phyloP scores from a whole-genome alignment of 2,888 invertebrate genomes.

The Abrostola tripartita region DNA sequence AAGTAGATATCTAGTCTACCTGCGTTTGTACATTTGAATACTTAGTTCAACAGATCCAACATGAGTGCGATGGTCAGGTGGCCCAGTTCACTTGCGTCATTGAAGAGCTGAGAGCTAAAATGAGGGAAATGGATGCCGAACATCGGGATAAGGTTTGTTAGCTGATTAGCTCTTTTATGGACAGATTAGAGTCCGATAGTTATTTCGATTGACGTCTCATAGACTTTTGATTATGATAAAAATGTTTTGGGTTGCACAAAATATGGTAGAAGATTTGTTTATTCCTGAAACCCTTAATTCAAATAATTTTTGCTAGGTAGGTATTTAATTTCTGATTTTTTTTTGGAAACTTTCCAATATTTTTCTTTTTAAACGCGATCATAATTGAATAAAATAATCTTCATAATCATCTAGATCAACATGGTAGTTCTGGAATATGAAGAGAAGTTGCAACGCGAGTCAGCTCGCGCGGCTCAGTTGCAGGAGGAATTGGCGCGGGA shows the following conservation, averaged over 20 bases:
- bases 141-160: slow-evolving; percentile 74
- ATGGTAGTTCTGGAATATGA: slow-evolving; percentile 83
- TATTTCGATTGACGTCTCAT: too few relatives aligned
- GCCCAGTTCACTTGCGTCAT: slow-evolving; percentile 78
- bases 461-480: slow-evolving; percentile 73
- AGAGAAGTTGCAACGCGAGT: slow-evolving; percentile 80
- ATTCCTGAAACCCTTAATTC: too few relatives aligned
- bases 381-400: neutral
- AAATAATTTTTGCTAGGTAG: too few relatives aligned
- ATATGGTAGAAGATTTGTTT: too few relatives aligned
- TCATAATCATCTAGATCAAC: slow-evolving; percentile 70
- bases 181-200: neutral
- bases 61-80: slow-evolving; percentile 78
- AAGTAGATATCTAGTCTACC: neutral
- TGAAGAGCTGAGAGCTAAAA: slow-evolving; percentile 76
- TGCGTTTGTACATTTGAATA: neutral
- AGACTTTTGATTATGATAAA: too few relatives aligned
- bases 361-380: too few relatives aligned
- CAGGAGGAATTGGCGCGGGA: slow-evolving; percentile 79
- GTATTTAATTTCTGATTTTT: too few relatives aligned
- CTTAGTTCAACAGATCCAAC: slow-evolving; percentile 76
- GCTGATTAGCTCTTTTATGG: neutral
- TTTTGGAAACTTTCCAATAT: too few relatives aligned
- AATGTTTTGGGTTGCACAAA: too few relatives aligned
- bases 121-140: slow-evolving; percentile 73